Base-by-base conservation (phyloP, 2,797 vertebrate species). In the Cynopterus sphinx region DNA sequence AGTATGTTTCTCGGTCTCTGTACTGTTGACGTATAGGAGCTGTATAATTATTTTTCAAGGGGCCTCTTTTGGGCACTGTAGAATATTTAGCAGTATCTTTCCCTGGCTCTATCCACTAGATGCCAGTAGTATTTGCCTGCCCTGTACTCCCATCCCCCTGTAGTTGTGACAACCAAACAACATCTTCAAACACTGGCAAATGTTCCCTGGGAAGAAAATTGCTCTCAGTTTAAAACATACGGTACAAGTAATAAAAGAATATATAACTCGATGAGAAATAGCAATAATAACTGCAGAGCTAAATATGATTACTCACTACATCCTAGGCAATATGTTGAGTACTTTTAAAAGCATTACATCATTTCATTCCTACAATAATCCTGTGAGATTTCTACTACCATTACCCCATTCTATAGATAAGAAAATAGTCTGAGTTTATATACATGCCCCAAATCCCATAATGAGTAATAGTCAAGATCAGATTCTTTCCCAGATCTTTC, bases 251-350 rank as follows among this genome's bases (percentile, higher is more conserved):
- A 39, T 49, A 89, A 63, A 87, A 71, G 4, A 78, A 53, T 13
- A 33, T 75, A 89, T 41, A 63, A 41, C 33, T 74, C 10, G 4
- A 53, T 55, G 26, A 46, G 33, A 17, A 91, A 53, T 3, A 61
- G 28, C 10, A 79, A 78, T 79, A 77, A 67, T 26, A 68, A 86
- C 39, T 77, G 49, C 67, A 81, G 26, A 70, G 17, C 4, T 87
- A 79, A 82, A 83, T 68, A 22, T 57, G 95, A 83, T 90, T 59
- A 57, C 9, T 78, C 16, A 26, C 39, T 87, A 51, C 9, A 53
- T 19, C 22, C 7, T 33, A 53, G 33, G 16, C 28, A 53, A 41
- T n/a, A 28, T 36, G 26, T 28, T 74, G 19, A 87, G 13, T 41
- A 67, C 16, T 93, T 83, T 39, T 1, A 46, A 55, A 68, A 63